Conservation (phyloP, 2,797 vertebrate species). For the Philypnodon macrostomus region DNA sequence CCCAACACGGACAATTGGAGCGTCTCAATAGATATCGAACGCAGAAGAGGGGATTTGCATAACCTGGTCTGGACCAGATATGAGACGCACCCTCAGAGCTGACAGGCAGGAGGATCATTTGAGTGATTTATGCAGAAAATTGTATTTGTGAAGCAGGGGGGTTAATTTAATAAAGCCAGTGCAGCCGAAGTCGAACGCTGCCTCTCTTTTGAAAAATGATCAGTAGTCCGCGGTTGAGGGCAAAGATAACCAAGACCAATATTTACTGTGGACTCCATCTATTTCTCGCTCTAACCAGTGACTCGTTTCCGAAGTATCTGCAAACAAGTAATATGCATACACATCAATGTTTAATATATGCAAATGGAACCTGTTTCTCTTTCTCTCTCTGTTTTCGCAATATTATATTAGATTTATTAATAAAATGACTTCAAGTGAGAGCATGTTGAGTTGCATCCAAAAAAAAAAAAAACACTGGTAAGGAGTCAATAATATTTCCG, state of each 20-base stretch:
- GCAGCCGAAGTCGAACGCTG: constrained; percentile 71
- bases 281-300: constrained; percentile 72
- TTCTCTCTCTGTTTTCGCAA: too few species aligned
- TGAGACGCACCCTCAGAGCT: constrained; percentile 69
- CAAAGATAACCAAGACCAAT: constrained; percentile 74
- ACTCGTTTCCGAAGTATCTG: constrained; percentile 62
- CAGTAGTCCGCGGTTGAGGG: constrained; percentile 60
- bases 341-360: constrained; percentile 75
- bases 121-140: constrained; percentile 82
- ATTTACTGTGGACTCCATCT: constrained; percentile 72
- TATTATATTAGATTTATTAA: too few species aligned
- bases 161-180: constrained; percentile 80
- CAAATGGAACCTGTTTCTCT: constrained; percentile 74
- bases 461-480: too few species aligned
- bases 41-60: constrained; percentile 65
- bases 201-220: constrained; percentile 77
- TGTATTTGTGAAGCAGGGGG: constrained; percentile 77
- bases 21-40: constrained; percentile 74
- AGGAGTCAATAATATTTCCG: too few species aligned
- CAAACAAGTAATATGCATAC: constrained; percentile 69
- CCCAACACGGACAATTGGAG: constrained; percentile 68
- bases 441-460: too few species aligned
- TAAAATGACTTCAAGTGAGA: too few species aligned
- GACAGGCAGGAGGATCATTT: constrained; percentile 79
- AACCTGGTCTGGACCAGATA: constrained; percentile 75